Conservation (phyloP, 1,140 invertebrate species). For the Trichonephila clavata region DNA sequence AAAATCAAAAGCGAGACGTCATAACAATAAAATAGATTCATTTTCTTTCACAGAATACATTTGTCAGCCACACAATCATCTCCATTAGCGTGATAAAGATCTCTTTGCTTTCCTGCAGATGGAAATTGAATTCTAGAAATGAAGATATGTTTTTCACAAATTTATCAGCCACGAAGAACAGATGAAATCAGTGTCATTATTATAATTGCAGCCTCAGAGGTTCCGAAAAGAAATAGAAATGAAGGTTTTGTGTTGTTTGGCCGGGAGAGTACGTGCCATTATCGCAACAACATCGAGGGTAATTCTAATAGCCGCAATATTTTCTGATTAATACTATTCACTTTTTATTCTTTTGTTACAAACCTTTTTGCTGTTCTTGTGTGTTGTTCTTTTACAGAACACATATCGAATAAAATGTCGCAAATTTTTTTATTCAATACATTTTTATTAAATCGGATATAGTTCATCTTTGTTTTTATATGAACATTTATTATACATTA, state of each 20-base stretch:
- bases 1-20: too few relatives aligned
- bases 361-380: background rate
- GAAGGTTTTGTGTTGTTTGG: background rate
- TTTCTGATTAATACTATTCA: background rate
- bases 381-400: too few relatives aligned
- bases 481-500: too few relatives aligned
- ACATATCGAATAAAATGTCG: too few relatives aligned
- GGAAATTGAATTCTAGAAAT: conserved; percentile 1
- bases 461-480: too few relatives aligned
- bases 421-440: too few relatives aligned
- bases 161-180: background rate
- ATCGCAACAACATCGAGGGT: background rate
- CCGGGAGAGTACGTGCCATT: background rate
- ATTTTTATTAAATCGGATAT: too few relatives aligned
- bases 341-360: too few relatives aligned
- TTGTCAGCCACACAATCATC: background rate
- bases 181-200: background rate
- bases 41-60: background rate
- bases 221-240: background rate
- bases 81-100: conserved; percentile 2
- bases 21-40: background rate
- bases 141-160: background rate
- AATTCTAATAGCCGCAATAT: background rate
- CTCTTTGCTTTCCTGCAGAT: background rate
- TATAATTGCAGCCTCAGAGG: background rate